Evolutionary conservation across 2,113 vertebrate species (phyloP).

Genomic region (Cinclus cinclus): DNA sequence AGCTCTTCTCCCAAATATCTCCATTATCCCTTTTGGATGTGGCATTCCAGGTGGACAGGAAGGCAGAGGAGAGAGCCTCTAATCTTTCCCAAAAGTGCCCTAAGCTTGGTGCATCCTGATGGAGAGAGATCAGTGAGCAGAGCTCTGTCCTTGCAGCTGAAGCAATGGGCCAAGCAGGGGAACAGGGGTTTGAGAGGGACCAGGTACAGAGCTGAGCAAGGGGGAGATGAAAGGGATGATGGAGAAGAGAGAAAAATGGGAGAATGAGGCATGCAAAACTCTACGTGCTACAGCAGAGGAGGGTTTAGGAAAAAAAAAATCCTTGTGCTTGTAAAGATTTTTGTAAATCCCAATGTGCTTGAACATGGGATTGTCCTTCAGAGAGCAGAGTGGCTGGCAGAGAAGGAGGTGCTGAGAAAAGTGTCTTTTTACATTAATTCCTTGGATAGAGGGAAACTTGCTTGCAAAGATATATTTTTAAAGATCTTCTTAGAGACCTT

Average conservation of each 20-base stretch:
- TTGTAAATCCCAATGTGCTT: constrained; percentile 16
- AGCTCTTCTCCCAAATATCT: not conserved
- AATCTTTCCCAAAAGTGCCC: not conserved
- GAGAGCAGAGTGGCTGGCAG: not conserved
- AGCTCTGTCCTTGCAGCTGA: not conserved
- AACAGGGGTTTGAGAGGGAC: not conserved
- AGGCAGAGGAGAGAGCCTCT: not conserved
- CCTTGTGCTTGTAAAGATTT: constrained; percentile 37
- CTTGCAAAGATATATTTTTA: constrained; percentile 26
- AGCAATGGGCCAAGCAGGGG: not conserved
- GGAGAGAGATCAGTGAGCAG: not conserved
- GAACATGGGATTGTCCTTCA: not conserved
- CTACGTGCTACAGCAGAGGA: not conserved
- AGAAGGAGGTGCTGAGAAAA: constrained; percentile 9
- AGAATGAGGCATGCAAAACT: not conserved
- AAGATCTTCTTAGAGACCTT: constrained; percentile 47
- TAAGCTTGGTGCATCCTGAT: not conserved
- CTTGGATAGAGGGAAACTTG: constrained; percentile 4
- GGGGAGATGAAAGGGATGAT: not conserved
- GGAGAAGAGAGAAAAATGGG: not conserved
- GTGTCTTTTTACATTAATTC: constrained; percentile 39
- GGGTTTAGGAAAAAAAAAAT: constrained; percentile 37
- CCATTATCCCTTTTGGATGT: not conserved
- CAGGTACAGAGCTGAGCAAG: not conserved
- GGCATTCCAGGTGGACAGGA: not conserved